Base-by-base conservation (phyloP, 53 echinoderm and acorn worm genomes). In the Echinometra lucunter region DNA sequence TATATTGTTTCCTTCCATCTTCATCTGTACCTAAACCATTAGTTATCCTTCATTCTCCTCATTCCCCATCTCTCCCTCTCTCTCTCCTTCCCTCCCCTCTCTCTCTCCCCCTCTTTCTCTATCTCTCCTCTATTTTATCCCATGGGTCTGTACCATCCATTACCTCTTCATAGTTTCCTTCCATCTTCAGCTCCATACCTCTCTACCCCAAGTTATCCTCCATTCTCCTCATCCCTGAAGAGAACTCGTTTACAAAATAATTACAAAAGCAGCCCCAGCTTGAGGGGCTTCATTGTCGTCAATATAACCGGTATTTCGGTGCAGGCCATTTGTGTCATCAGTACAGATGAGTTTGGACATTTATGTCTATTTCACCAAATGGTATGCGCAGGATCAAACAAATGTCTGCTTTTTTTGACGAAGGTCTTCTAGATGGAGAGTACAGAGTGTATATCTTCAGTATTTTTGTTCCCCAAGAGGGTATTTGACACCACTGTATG, bases 211-310 rank as follows among this genome's bases (percentile, higher is more conserved):
- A 44, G 16, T 21, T 70, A 0, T 69, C 47, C 9, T 66, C n/a
- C 45, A 13, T 38, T 45, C 69, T 90, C 69, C 47, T 67, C 44
- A 70, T 32, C 69, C 35, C 45, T n/a, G 66, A 28, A 91, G 91
- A 70, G 63, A 91, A 66, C 91, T 91, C 91, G 63, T 91, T 91
- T 91, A 45, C 58, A 35, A 91, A 91, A 69, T 91, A 67, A 91
- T 91, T 91, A 91, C 91, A 67, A 70, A 91, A 66, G 45, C 91
- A 91, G 66, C 45, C 44, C 91, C 19, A 63, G 66, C 91, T 91
- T 69, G 42, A 91, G 66, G 90, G 91, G 91, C 91, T 91, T 91
- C 91, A 42, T 66, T 91, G 57, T 90, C 63, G 90, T 91, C 89
- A 58, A 30, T 89, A 37, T 25, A 60, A 34, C 89, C 25, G 35